phyloP scores from a whole-genome alignment of 2,797 vertebrate species.

The Alfaro cultratus region DNA sequence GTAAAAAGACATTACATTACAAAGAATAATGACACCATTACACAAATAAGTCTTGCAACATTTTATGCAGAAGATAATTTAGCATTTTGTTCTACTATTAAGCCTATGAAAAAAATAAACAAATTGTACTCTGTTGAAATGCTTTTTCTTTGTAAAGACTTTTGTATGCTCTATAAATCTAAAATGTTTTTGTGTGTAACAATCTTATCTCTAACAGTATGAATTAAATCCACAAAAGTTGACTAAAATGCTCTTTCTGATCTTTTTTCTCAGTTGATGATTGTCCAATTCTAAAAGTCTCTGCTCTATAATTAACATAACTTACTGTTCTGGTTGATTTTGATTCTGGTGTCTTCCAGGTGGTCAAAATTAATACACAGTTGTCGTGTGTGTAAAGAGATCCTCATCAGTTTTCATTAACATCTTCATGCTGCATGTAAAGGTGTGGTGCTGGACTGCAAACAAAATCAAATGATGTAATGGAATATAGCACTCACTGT shows the following conservation, averaged over 20 bases:
- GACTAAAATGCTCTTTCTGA: background rate
- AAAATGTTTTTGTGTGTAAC: background rate
- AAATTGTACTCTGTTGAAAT: background rate
- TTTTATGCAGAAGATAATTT: background rate
- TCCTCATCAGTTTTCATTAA: background rate
- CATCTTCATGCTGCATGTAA: constrained; percentile 10
- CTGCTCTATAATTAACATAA: background rate
- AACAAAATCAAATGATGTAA: constrained; percentile 35
- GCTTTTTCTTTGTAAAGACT: background rate
- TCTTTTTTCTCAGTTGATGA: background rate
- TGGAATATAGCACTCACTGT: constrained; percentile 25
- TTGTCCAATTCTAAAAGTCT: background rate
- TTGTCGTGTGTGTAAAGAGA: background rate
- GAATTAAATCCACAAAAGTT: background rate
- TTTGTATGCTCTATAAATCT: background rate
- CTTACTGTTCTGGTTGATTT: background rate
- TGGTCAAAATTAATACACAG: background rate
- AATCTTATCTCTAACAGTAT: background rate
- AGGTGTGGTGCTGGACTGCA: constrained; percentile 11
- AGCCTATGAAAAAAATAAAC: background rate
- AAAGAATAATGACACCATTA: background rate
- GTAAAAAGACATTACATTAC: background rate
- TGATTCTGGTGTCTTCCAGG: no score
- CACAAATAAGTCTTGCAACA: background rate
- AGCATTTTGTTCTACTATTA: background rate